Evolutionary conservation across 2,888 invertebrate species (phyloP).

Genomic region (Metacarcinus magister): DNA sequence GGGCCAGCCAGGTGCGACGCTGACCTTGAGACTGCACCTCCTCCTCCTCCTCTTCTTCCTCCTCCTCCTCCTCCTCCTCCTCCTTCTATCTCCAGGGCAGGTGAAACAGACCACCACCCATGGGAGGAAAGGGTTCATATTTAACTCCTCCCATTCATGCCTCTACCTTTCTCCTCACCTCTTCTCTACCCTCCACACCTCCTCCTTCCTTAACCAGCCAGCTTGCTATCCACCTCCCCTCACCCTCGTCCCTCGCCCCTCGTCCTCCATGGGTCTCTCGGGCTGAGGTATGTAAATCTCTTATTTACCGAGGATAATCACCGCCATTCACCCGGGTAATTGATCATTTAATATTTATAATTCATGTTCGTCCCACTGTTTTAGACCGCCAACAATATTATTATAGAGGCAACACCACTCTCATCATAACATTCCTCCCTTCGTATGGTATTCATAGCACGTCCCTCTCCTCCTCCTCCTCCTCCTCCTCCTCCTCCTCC

Average conservation of each 20-base stretch:
- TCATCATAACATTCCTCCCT: neutral
- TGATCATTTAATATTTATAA: slow-evolving; percentile 45
- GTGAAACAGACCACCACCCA: neutral
- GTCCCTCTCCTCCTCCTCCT: neutral
- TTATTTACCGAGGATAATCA: slow-evolving; percentile 30
- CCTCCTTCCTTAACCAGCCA: neutral
- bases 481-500: neutral
- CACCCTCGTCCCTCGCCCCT: neutral
- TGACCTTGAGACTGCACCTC: neutral
- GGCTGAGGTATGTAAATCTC: slow-evolving; percentile 34
- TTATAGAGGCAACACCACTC: neutral
- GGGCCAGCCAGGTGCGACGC: slow-evolving; percentile 17
- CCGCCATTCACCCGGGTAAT: slow-evolving; percentile 16
- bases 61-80: neutral
- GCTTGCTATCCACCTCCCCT: neutral
- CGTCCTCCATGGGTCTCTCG: neutral
- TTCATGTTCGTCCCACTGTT: neutral
- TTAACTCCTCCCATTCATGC: slow-evolving; percentile 26
- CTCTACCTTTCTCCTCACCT: neutral
- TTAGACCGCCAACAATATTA: neutral
- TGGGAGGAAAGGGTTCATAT: neutral
- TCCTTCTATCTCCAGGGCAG: neutral
- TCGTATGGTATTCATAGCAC: neutral
- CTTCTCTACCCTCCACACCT: neutral
- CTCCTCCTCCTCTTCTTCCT: neutral